These are phyloP conservation scores for Corythornis leucogaster DNA, from an alignment of 2,797 vertebrate species.

Conservation along the genomic window DNA sequence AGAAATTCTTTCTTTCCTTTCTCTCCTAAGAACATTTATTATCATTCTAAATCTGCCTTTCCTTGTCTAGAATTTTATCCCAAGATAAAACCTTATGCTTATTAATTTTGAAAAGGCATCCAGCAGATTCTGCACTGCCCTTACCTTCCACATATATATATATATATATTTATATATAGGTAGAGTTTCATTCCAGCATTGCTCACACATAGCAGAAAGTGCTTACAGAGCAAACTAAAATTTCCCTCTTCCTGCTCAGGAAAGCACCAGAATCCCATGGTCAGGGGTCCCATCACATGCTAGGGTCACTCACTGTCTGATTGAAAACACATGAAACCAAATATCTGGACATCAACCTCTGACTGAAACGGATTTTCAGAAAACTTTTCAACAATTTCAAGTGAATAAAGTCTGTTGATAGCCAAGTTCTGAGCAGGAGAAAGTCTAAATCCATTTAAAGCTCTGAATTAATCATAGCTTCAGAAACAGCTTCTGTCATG, in stretches of 20 bases:
- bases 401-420: not conserved
- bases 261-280: not conserved
- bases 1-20: not conserved
- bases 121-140: not conserved
- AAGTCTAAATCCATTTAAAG: not conserved
- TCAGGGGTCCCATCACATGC: not conserved
- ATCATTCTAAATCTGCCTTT: not conserved
- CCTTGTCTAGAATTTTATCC: not conserved
- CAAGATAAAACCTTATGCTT: not conserved
- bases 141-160: not conserved
- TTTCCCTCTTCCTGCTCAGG: slow-evolving; percentile 16
- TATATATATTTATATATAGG: not conserved
- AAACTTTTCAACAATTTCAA: not conserved
- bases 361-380: not conserved
- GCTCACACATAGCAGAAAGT: not conserved
- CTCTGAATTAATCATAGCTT: slow-evolving; percentile 31
- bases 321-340: not conserved
- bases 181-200: not conserved
- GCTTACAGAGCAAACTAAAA: not conserved
- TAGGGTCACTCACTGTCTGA: not conserved
- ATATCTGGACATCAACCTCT: not conserved
- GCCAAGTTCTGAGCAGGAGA: not conserved
- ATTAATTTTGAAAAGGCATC: not conserved
- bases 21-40: not conserved
- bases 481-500: slow-evolving; percentile 12